phyloP scores from a whole-genome alignment of 1,140 invertebrate genomes.

The Drosophila lini region DNA sequence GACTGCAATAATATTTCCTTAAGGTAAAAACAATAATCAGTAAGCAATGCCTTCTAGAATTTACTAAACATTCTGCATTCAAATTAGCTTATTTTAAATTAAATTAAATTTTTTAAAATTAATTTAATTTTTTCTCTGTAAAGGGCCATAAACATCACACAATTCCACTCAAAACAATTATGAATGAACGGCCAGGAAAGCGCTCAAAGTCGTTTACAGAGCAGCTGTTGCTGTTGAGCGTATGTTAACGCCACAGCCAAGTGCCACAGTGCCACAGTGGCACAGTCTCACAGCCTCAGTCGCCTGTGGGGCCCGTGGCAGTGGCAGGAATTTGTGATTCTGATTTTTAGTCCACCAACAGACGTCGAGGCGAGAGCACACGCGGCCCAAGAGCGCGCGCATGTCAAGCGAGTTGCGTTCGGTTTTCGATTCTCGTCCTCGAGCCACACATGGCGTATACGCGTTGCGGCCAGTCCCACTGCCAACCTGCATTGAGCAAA shows the following conservation, averaged over 20 bases:
- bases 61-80: neutral
- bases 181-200: conserved; percentile 62
- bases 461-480: conserved; percentile 40
- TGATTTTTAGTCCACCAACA: conserved; percentile 60
- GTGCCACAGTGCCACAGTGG: conserved; percentile 2
- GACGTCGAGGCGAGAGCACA: conserved; percentile 66
- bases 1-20: too few relatives aligned
- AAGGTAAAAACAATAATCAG: neutral
- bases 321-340: conserved; percentile 25
- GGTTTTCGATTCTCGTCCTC: conserved; percentile 14
- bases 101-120: too few relatives aligned
- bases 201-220: conserved; percentile 54
- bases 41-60: neutral
- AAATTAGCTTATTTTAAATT: conserved; percentile 6
- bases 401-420: conserved; percentile 44
- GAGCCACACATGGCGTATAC: conserved; percentile 68
- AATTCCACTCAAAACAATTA: conserved; percentile 74
- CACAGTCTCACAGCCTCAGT: conserved; percentile 35
- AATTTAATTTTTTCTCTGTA: conserved; percentile 16
- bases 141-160: conserved; percentile 18
- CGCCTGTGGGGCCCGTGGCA: conserved; percentile 10
- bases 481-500: conserved; percentile 38
- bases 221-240: conserved; percentile 54
- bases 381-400: conserved; percentile 52
- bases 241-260: conserved; percentile 51